phyloP scores from a whole-genome alignment of 2,113 vertebrate species.

The Oreochromis niloticus region DNA sequence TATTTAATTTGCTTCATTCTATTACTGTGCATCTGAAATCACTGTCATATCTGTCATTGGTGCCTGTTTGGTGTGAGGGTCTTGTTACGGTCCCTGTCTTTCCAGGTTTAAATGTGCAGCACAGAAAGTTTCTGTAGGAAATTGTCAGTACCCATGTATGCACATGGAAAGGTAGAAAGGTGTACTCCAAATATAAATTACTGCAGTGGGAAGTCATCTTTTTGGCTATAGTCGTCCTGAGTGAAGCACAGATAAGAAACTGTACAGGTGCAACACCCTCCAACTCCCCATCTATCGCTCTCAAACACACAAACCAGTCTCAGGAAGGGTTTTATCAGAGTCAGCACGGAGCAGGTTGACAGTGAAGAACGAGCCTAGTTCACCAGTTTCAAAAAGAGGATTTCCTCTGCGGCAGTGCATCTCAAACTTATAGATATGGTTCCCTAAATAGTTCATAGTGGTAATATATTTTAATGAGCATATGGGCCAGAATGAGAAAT shows the following conservation, averaged over 20 bases:
- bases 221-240: neutral
- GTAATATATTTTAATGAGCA: slow-evolving; percentile 51
- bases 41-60: neutral
- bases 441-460: slow-evolving; percentile 21
- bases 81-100: neutral
- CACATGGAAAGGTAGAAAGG: neutral
- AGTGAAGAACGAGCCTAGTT: slow-evolving; percentile 35
- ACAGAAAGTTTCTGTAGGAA: neutral
- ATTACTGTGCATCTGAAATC: neutral
- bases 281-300: neutral
- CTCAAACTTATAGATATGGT: slow-evolving; percentile 3
- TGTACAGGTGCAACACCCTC: neutral
- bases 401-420: slow-evolving; percentile 26
- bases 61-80: neutral
- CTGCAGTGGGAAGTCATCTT: neutral
- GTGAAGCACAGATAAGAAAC: neutral
- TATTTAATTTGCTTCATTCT: neutral
- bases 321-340: slow-evolving; percentile 29
- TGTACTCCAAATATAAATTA: neutral
- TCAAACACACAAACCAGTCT: neutral
- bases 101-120: neutral
- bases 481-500: neutral
- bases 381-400: slow-evolving; percentile 25
- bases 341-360: slow-evolving; percentile 36
- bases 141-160: neutral